Conservation (phyloP, 2,113 vertebrate genomes). For the Bubalus kerabau region DNA sequence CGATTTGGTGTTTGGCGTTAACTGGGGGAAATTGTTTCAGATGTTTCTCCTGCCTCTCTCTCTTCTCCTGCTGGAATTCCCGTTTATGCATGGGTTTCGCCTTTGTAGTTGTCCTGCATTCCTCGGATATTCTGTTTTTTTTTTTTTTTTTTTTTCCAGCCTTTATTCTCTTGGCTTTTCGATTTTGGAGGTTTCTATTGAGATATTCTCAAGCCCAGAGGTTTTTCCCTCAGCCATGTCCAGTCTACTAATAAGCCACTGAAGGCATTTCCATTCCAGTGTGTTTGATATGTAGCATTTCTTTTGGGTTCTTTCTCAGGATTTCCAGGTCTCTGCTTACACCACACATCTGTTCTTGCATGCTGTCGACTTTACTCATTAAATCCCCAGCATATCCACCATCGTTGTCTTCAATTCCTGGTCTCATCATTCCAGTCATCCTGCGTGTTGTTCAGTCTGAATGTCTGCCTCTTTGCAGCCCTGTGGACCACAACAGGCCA, state of each 20-base stretch:
- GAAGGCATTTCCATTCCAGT: neutral
- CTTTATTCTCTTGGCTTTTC: neutral
- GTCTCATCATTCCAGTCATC: neutral
- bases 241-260: neutral
- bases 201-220: neutral
- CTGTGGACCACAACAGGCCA: neutral
- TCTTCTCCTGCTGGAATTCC: neutral
- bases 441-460: neutral
- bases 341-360: neutral
- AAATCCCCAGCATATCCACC: neutral
- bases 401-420: neutral
- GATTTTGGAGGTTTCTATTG: neutral
- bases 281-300: neutral
- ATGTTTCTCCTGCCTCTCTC: neutral
- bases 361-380: rapidly evolving
- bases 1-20: neutral
- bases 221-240: neutral
- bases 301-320: neutral
- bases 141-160: neutral
- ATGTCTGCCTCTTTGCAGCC: neutral
- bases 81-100: rapidly evolving
- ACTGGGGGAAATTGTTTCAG: neutral
- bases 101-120: neutral
- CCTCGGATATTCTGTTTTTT: too few species aligned
- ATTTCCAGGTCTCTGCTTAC: neutral